Evolutionary conservation across 2,113 vertebrate genomes (phyloP), one percentile per base, ranked within the genome.

Genomic region (Lichenostomus cassidix): DNA sequence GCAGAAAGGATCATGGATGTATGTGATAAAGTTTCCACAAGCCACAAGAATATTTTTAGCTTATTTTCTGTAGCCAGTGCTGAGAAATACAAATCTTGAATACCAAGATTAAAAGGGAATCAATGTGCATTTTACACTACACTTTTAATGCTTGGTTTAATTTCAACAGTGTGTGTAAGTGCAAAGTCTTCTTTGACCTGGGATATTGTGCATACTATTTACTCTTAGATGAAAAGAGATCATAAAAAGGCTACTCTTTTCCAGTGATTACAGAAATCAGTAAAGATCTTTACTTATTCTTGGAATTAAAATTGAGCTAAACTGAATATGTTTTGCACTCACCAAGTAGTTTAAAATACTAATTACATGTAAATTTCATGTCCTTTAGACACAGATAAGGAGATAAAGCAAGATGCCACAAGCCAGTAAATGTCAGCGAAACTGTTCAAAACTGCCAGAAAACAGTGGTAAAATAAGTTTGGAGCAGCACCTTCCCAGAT

Each of bases 1-100:
- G 76, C 74, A 86, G 65, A 97, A 95, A 93, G 90, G 9, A 77
- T 80, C 75, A 21, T 28, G n/a, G 60, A 76, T 83, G 17, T 73
- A 53, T 42, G 24, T 58, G n/a, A 64, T 60, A 89, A 88, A 77
- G n/a, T 52, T 22, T 83, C 89, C 28, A 55, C 41, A 83, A 76
- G 29, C 44, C 11, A 11, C 44, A 89, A 67, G 68, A 85, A 60
- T 15, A 74, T 77, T 42, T 27, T 71, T 59, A 73, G 35, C 76
- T 78, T 94, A 39, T 35, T 77, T 63, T 67, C 52, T 55, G 22
- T 87, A 83, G 63, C 53, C 78, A 81, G 19, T 65, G 25, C 69
- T 77, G 63, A 68, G 80, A 97, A 97, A 76, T 12, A 74, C 8
- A 33, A 80, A 73, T 60, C n/a, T 86, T 13, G 15, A 35, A 7